Evolutionary conservation across 2,888 invertebrate genomes (phyloP).

Genomic region (Metacarcinus magister): DNA sequence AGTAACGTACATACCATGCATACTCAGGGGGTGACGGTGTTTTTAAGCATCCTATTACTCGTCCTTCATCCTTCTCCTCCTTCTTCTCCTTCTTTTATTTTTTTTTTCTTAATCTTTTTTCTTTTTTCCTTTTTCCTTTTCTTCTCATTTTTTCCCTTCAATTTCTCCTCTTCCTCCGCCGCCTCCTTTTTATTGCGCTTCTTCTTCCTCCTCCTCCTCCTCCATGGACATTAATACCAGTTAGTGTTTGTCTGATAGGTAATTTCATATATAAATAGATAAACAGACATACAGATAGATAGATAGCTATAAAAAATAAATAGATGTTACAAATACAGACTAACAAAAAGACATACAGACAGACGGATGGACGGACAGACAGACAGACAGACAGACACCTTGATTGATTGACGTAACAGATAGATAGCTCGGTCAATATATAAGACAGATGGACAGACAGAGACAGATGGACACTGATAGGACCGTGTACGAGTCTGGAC

Average conservation of each 20-base stretch:
- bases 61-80: background rate
- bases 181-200: background rate
- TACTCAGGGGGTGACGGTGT: background rate
- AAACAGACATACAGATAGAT: too few relatives aligned
- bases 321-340: too few relatives aligned
- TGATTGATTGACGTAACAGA: background rate
- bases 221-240: background rate
- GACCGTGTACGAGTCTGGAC: background rate
- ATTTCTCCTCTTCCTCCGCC: background rate
- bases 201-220: background rate
- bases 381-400: background rate
- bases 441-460: background rate
- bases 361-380: background rate
- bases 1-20: background rate
- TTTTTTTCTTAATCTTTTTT: background rate
- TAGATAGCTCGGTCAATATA: background rate
- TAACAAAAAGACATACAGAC: background rate
- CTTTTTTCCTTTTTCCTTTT: background rate
- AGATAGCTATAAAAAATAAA: too few relatives aligned
- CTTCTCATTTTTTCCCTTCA: background rate
- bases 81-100: background rate
- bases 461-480: background rate
- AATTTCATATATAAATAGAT: too few relatives aligned
- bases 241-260: background rate
- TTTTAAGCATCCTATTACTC: background rate